Conservation (phyloP, 2,797 vertebrate genomes). For the Aphelocoma californica region DNA sequence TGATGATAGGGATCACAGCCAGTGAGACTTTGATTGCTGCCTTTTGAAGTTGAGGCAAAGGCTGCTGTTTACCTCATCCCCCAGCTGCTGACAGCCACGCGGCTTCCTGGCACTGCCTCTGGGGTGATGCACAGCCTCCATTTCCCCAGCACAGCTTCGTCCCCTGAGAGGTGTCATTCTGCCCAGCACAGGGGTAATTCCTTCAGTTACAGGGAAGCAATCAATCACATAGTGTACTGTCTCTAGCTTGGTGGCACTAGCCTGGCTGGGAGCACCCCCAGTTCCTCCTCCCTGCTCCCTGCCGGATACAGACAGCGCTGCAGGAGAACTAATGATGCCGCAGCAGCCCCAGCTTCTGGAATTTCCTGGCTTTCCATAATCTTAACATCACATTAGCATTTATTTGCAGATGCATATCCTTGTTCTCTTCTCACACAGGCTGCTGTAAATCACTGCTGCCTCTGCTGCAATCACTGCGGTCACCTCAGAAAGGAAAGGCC, state of each 20-base stretch:
- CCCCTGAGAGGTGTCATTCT: neutral
- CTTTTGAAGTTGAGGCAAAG: neutral
- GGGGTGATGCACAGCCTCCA: neutral
- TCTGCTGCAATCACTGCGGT: neutral
- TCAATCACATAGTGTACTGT: neutral
- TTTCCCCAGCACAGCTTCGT: neutral
- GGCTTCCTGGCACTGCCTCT: neutral
- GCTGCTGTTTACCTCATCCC: neutral
- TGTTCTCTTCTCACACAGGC: constrained; percentile 18
- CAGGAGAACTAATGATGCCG: neutral
- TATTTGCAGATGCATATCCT: constrained; percentile 50
- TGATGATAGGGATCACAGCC: neutral
- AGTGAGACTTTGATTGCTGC: neutral
- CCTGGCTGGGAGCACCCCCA: neutral
- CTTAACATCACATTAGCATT: constrained; percentile 33
- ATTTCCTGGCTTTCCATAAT: constrained; percentile 60
- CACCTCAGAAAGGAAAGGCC: neutral
- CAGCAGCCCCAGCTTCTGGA: constrained; percentile 19
- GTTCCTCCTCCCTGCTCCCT: neutral
- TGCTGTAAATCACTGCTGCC: neutral
- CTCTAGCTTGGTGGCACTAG: neutral
- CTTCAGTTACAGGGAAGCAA: neutral
- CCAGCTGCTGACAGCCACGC: rapidly evolving
- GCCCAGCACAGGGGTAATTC: neutral
- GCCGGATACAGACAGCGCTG: neutral